phyloP scores from a whole-genome alignment of 2,113 vertebrate species.

The Protobothrops mucrosquamatus region DNA sequence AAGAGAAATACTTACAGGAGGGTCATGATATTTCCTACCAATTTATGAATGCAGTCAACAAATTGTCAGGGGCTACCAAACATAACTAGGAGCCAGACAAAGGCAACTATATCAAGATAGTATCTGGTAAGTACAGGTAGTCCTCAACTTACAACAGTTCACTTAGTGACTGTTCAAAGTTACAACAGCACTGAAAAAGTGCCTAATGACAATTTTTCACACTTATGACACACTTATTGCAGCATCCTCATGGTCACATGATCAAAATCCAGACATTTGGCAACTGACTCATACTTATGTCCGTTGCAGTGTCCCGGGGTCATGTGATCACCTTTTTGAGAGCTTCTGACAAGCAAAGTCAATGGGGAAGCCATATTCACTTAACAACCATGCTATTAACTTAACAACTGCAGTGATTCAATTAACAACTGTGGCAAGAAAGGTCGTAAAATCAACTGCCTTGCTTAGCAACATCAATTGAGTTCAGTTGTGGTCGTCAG shows the following conservation, averaged over 20 bases:
- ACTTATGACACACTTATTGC: not conserved
- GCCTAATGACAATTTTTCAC: not conserved
- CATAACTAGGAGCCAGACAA: not conserved
- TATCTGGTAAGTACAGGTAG: not conserved
- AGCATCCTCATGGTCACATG: not conserved
- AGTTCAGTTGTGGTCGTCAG: not conserved
- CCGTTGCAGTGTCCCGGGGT: not conserved
- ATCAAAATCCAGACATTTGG: not conserved
- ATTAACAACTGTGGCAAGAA: not conserved
- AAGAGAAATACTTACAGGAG: not conserved
- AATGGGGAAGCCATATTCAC: not conserved
- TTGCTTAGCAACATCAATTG: not conserved
- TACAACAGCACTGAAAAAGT: not conserved
- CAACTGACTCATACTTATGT: not conserved
- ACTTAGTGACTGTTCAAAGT: not conserved
- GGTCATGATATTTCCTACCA: not conserved
- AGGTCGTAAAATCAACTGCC: not conserved
- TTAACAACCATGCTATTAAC: not conserved
- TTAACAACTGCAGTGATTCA: not conserved
- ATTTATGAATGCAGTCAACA: not conserved
- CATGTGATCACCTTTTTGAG: not conserved
- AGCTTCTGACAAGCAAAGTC: not conserved
- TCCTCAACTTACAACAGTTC: not conserved
- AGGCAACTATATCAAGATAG: not conserved
- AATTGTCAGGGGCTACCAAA: not conserved